Evolutionary conservation across 2,888 invertebrate genomes (phyloP).

Genomic region (Lapara coniferarum): DNA sequence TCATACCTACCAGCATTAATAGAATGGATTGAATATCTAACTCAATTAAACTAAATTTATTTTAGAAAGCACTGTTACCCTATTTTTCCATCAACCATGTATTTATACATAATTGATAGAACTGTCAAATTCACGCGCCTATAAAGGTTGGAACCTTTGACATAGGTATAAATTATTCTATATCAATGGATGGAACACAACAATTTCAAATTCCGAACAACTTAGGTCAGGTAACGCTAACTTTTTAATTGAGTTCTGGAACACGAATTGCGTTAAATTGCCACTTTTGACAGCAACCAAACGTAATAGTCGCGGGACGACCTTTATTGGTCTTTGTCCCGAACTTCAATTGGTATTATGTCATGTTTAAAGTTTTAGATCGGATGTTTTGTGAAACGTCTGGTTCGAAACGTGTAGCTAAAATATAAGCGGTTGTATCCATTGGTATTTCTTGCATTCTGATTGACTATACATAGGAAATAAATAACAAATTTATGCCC

Average conservation of each 20-base stretch:
- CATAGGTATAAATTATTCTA: no score
- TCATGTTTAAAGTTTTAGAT: background rate
- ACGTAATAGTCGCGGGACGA: slow-evolving; percentile 42
- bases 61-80: background rate
- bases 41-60: background rate
- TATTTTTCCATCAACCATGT: background rate
- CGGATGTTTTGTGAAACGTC: background rate
- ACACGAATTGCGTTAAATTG: slow-evolving; percentile 43
- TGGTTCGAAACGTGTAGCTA: background rate
- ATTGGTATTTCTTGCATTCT: no score
- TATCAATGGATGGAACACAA: no score
- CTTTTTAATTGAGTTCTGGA: slow-evolving; percentile 57
- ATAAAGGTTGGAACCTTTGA: background rate
- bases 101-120: background rate
- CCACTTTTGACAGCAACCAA: slow-evolving; percentile 44
- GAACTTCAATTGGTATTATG: slow-evolving; percentile 42
- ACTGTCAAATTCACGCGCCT: background rate
- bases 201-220: slow-evolving; percentile 21
- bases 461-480: no score
- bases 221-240: slow-evolving; percentile 40
- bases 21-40: no score
- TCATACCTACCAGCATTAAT: no score
- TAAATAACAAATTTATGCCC: no score
- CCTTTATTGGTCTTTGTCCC: slow-evolving; percentile 46
- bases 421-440: no score